phyloP scores from a whole-genome alignment of 2,888 invertebrate genomes.

The Drosophila basisetae region DNA sequence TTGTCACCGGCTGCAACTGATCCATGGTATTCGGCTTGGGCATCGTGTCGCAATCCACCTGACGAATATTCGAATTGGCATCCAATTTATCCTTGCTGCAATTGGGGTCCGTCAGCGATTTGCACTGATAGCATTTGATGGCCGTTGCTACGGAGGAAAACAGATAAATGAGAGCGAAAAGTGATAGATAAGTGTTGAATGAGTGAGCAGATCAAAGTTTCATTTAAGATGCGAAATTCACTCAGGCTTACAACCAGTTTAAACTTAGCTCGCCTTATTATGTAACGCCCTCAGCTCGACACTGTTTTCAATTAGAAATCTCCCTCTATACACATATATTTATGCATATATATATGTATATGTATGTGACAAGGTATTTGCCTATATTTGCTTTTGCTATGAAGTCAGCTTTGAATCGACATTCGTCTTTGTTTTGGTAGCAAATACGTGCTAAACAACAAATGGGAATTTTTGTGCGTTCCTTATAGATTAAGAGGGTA shows the following conservation, averaged over 20 bases:
- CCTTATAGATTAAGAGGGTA: neutral
- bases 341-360: neutral
- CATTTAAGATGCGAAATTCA: conserved; percentile 22
- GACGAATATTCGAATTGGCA: conserved; percentile 64
- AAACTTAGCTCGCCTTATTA: conserved; percentile 34
- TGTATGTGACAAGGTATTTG: neutral
- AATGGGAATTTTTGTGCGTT: conserved; percentile 9
- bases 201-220: conserved; percentile 22
- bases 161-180: neutral
- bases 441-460: conserved; percentile 30
- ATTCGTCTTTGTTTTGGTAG: conserved; percentile 16
- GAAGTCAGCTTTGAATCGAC: conserved; percentile 60
- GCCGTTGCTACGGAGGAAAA: conserved; percentile 72
- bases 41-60: conserved; percentile 79
- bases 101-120: conserved; percentile 80
- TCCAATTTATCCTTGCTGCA: conserved; percentile 81
- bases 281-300: conserved; percentile 58
- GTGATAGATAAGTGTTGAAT: neutral
- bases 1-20: conserved; percentile 80
- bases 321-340: neutral
- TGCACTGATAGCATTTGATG: conserved; percentile 83
- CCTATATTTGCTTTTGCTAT: conserved; percentile 39
- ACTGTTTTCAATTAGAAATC: conserved; percentile 10
- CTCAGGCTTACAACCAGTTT: conserved; percentile 63
- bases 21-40: conserved; percentile 72